Conservation (phyloP, 2,888 invertebrate species). For the Apodemia mormo region DNA sequence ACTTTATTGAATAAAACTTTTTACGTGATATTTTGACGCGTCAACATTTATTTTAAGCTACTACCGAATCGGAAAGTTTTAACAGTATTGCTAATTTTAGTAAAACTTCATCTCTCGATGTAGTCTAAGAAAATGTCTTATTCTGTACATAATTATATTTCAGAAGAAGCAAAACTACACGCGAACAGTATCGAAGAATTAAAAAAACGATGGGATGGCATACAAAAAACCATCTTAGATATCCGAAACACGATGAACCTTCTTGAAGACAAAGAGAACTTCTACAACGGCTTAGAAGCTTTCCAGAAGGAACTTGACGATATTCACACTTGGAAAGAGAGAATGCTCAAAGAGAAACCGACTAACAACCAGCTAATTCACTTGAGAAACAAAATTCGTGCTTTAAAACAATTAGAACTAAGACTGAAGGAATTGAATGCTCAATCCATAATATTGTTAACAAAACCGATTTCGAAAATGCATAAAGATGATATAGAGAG, state of each 20-base stretch:
- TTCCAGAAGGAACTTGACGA: conserved; percentile 77
- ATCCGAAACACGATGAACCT: conserved; percentile 80
- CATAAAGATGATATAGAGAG: conserved; percentile 53
- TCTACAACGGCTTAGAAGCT: conserved; percentile 73
- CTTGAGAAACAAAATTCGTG: conserved; percentile 70
- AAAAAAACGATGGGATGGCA: conserved; percentile 78
- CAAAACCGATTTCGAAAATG: conserved; percentile 50
- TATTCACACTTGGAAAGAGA: conserved; percentile 78
- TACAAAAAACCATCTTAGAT: conserved; percentile 72
- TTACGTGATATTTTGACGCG: no score
- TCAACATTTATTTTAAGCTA: no score
- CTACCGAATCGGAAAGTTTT: no score
- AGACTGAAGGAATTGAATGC: conserved; percentile 49
- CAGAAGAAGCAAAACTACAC: conserved; percentile 62
- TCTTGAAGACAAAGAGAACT: conserved; percentile 78
- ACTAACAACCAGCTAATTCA: conserved; percentile 71
- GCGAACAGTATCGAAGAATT: conserved; percentile 63
- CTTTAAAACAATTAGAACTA: conserved; percentile 58
- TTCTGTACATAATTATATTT: conserved; percentile 17
- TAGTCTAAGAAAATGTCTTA: not conserved
- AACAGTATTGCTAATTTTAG: no score
- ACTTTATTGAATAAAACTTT: no score
- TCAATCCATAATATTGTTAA: conserved; percentile 54
- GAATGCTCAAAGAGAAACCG: conserved; percentile 45
- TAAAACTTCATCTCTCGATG: not conserved